phyloP scores from a whole-genome alignment of 2,113 vertebrate genomes.

The Phylloscopus trochilus region DNA sequence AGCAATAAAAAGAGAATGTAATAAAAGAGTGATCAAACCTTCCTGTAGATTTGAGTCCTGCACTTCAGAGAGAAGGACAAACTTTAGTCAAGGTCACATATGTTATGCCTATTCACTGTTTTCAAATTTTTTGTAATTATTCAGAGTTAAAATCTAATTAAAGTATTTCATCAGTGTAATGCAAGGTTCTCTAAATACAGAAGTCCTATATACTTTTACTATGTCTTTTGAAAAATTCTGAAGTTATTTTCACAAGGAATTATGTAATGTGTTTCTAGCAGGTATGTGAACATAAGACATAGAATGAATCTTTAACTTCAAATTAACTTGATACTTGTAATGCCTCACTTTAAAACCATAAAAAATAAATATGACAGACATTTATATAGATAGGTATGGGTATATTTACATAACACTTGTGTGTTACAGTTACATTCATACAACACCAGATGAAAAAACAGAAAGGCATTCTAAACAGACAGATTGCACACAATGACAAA shows the following conservation, averaged over 20 bases:
- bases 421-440: background rate
- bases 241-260: background rate
- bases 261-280: background rate
- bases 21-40: background rate
- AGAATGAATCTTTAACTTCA: background rate
- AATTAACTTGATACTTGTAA: background rate
- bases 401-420: background rate
- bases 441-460: background rate
- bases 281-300: background rate
- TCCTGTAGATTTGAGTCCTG: background rate
- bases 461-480: background rate
- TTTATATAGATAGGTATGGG: background rate
- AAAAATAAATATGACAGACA: background rate
- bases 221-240: background rate
- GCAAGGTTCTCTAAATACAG: background rate
- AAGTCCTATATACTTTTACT: background rate
- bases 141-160: background rate
- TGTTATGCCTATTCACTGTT: background rate
- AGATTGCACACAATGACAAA: background rate
- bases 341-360: background rate
- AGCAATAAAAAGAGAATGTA: background rate
- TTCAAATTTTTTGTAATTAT: background rate
- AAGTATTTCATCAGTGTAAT: background rate
- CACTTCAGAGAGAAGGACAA: background rate
- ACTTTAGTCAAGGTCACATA: background rate